A percentile compares a stretch with the other conserved stretches of the same genome.
Conservation (phyloP, 1,140 invertebrate species). For the Anthonomus grandis region DNA sequence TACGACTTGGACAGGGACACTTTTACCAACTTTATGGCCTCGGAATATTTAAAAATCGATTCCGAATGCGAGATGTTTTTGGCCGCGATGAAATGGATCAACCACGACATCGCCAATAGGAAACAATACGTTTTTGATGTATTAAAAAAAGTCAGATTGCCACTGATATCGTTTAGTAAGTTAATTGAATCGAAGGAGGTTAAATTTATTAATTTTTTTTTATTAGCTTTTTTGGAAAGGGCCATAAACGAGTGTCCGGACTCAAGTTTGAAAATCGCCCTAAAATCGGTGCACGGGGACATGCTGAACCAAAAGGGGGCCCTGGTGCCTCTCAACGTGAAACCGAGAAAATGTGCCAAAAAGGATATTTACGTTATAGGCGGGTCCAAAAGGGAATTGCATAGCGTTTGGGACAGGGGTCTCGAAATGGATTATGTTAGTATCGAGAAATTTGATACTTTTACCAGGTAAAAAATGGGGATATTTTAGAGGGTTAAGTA, state of each 20-base stretch:
- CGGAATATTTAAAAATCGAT: conserved; percentile 86
- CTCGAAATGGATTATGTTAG: conserved; percentile 73
- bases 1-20: conserved; percentile 79
- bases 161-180: conserved; percentile 72
- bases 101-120: conserved; percentile 74
- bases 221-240: conserved; percentile 67
- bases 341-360: conserved; percentile 77
- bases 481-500: background rate
- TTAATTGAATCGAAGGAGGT: background rate
- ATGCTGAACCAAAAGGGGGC: conserved; percentile 73
- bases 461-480: conserved; percentile 57
- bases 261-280: conserved; percentile 73
- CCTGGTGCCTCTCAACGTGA: conserved; percentile 69
- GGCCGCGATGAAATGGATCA: conserved; percentile 88
- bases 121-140: conserved; percentile 85
- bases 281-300: conserved; percentile 79
- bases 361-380: conserved; percentile 89
- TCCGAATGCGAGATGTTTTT: conserved; percentile 91
- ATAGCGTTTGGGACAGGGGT: conserved; percentile 57
- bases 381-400: conserved; percentile 80
- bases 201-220: conserved; percentile 2
- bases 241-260: conserved; percentile 78
- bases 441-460: conserved; percentile 77
- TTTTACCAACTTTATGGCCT: conserved; percentile 75
- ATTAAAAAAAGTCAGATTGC: conserved; percentile 77